Conservation (phyloP, 2,888 invertebrate species). For the Thalpophila matura region DNA sequence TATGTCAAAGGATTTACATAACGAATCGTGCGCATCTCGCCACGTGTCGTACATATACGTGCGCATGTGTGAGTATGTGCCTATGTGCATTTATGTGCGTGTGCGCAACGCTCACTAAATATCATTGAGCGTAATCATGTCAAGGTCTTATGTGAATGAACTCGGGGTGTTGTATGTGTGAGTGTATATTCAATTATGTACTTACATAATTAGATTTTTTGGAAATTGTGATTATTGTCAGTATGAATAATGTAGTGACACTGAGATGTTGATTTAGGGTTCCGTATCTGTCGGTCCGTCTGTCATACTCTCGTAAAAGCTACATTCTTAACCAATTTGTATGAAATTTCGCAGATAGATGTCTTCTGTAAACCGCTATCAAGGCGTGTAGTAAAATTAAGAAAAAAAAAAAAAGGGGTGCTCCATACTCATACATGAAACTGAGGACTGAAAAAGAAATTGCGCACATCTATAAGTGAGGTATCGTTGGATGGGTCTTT, state of each 20-base stretch:
- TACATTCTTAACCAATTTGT: too few species aligned
- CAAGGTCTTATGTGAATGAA: constrained; percentile 84
- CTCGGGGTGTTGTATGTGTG: constrained; percentile 61
- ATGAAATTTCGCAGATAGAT: too few species aligned
- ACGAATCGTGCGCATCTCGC: constrained; percentile 62
- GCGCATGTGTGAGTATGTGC: constrained; percentile 23
- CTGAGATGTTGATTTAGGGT: not conserved
- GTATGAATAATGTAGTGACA: not conserved
- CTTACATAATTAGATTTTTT: constrained; percentile 44
- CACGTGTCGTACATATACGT: constrained; percentile 53
- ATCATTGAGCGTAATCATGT: constrained; percentile 75
- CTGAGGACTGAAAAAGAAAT: too few species aligned
- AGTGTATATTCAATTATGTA: constrained; percentile 53
- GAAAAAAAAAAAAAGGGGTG: too few species aligned
- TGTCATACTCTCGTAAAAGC: too few species aligned
- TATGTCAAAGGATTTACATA: constrained; percentile 72
- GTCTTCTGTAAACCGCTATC: too few species aligned
- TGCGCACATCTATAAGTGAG: too few species aligned
- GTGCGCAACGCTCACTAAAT: constrained; percentile 70
- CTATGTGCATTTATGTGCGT: constrained; percentile 25
- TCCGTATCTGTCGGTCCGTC: not conserved
- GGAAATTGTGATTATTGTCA: not conserved
- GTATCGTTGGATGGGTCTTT: too few species aligned
- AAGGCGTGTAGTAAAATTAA: too few species aligned
- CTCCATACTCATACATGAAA: too few species aligned